phyloP scores from a whole-genome alignment of 1,140 invertebrate species.

The silkworm (Bombyx mori) region ASM3026992v2 NC_085133.1:803001-803500 shows the following conservation, averaged over 20 bases:
- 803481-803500: no score
- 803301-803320: conserved; percentile 47
- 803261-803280: background rate
- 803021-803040: no score
- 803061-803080: no score
- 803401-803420: conserved; percentile 54
- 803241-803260: background rate
- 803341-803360: conserved; percentile 66
- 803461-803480: background rate
- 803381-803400: conserved; percentile 46
- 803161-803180: no score
- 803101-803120: no score
- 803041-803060: no score
- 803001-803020: no score
- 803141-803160: no score
- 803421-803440: conserved; percentile 56
- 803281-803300: conserved; percentile 26
- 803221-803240: no score
- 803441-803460: conserved; percentile 53
- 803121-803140: background rate
- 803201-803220: no score
- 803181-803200: background rate
- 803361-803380: conserved; percentile 67
- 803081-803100: no score
- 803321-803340: conserved; percentile 36